Evolutionary conservation across 2,113 vertebrate species (phyloP), one percentile per base, ranked within the genome.

Genomic region (Noturus placidus): DNA sequence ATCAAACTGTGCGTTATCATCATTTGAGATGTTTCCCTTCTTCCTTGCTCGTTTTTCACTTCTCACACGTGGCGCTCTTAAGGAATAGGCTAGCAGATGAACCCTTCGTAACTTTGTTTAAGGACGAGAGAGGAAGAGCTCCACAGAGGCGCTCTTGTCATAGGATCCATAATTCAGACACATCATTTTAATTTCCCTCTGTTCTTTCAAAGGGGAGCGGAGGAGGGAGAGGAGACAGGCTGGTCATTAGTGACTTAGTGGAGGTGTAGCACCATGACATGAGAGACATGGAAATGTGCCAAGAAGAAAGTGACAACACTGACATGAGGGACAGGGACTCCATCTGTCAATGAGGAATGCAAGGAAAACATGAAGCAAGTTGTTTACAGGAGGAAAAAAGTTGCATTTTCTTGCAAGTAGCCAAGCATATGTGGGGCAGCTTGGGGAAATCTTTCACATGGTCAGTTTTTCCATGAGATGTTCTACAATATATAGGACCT

Each of bases 141-240:
- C 90, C 92, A 93, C 87, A 30, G 93, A 94, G 93, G 92, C 92
- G 90, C 92, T 93, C 93, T 95, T 95, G 94, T 95, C 94, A 94
- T 92, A 93, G 93, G 93, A 96, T 96, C 94, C 91, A 96, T 95
- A 95, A 96, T 96, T 96, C 94, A 96, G 93, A 91, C 93, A 93
- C 91, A 89, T 95, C 93, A 96, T 96, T 96, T 96, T 95, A 95
- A 96, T 96, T 96, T 96, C 95, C 93, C 92, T 96, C 94, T 95
- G 95, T 96, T 96, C 94, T 96, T 95, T 95, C 95, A 94, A 96
- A 95, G 94, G 91, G 91, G 85, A 74, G 89, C 82, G 89, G 92
- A 91, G 91, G 90, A 93, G 93, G 89, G 89, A 93, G 93, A 91
- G 88, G 88, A 91, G 94, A 92, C 91, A 88, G 93, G 90, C 91